Conservation (phyloP, 2,113 vertebrate species). For the Chaenocephalus aceratus region DNA sequence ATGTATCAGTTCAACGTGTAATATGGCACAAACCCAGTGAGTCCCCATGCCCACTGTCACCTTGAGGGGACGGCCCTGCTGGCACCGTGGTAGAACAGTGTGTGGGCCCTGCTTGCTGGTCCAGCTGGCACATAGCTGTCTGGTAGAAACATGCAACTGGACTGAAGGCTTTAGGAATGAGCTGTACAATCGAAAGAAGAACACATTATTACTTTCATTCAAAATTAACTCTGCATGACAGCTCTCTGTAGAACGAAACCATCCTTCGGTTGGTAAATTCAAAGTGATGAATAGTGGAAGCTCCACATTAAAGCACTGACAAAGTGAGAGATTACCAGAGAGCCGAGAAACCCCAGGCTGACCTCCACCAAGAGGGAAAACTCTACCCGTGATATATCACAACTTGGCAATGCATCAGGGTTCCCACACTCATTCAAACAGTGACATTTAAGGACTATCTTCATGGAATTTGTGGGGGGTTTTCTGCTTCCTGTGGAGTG, state of each 20-base stretch:
- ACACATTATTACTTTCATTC: no score
- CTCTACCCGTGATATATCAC: conserved; percentile 16
- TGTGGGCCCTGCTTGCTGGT: conserved; percentile 28
- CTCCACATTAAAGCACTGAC: conserved; percentile 34
- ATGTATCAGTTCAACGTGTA: not conserved
- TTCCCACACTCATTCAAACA: conserved; percentile 34
- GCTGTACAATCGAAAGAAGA: no score
- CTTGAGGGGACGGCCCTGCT: not conserved
- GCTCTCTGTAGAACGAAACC: conserved; percentile 10
- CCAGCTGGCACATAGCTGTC: conserved; percentile 20
- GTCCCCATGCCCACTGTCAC: not conserved
- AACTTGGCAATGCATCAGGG: conserved; percentile 10
- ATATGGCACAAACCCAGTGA: not conserved
- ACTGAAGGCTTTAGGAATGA: not conserved
- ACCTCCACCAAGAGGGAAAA: conserved; percentile 16
- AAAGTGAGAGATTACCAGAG: conserved; percentile 25
- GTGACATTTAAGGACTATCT: not conserved
- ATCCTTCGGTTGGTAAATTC: conserved; percentile 3
- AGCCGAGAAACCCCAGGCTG: conserved; percentile 28
- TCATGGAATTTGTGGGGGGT: not conserved
- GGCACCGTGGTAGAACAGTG: not conserved
- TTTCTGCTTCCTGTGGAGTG: no score
- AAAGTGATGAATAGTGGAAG: conserved; percentile 16
- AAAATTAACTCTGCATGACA: conserved; percentile 20
- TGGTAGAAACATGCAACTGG: conserved; percentile 4